A percentile compares a stretch with the other conserved stretches of the same genome.
Conservation (phyloP, 2,797 vertebrate species). For the Lacerta bilineata region DNA sequence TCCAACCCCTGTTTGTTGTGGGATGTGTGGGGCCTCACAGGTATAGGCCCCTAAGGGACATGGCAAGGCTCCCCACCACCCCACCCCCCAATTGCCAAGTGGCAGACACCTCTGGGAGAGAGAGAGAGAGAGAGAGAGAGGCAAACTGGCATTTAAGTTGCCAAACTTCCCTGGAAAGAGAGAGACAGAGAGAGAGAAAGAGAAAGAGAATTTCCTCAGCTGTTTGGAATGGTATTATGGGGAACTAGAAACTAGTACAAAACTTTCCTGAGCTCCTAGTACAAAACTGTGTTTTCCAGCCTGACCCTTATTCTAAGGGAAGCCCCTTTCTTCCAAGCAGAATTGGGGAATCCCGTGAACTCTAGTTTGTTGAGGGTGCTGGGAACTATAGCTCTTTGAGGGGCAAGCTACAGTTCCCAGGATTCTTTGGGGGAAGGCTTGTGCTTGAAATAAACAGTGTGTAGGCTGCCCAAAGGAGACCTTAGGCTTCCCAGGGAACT, state of each 20-base stretch:
- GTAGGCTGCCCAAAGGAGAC: too few species aligned
- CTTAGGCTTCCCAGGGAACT: too few species aligned
- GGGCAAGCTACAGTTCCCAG: neutral
- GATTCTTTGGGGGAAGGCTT: accelerated
- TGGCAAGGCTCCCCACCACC: too few species aligned
- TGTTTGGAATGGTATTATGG: neutral
- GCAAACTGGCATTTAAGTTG: too few species aligned
- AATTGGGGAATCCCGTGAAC: too few species aligned
- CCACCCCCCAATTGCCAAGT: neutral
- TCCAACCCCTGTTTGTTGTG: neutral
- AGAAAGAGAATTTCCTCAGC: neutral
- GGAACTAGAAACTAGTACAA: neutral
- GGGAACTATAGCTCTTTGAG: too few species aligned
- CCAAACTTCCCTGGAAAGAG: neutral
- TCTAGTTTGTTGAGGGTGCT: too few species aligned
- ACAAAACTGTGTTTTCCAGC: neutral
- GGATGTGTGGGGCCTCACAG: too few species aligned
- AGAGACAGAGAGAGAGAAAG: neutral
- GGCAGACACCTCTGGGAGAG: neutral
- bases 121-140: too few species aligned
- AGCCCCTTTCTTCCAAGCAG: neutral
- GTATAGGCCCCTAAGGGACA: neutral
- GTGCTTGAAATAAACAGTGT: too few species aligned
- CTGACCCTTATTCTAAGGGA: neutral
- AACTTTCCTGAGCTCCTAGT: neutral